Base-by-base conservation (phyloP, 2,888 invertebrate species). In the Polydesmus complanatus region DNA sequence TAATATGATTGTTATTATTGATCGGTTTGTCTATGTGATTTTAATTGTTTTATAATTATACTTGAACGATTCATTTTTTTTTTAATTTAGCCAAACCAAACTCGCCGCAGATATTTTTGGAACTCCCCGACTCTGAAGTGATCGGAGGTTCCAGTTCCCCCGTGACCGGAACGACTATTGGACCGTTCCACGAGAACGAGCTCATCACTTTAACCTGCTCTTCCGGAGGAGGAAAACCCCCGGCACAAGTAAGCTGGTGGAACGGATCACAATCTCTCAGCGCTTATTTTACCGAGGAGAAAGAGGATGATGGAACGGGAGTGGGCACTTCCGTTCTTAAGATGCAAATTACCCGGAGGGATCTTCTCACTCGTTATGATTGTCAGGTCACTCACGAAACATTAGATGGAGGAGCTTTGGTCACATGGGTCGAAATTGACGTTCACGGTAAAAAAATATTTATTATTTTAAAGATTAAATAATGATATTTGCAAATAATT, bases 221-320 rank as follows among this genome's bases (percentile, higher is more conserved):
- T 62, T 88, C 89, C 58, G 80, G 80, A 52, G 85, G 85, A 56
- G 91, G 91, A 54, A 86, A 89, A 67, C 93, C 93, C 0, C 84
- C 86, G 65, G 91, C 93, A 1, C 81, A 80, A 67, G 84, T 93
- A 62, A 81, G 81, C 64, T 93, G 92, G 92, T 88, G 81, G 78
- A 88, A 88, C 72, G 85, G 85, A 67, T 82, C 80, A 51, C 78
- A 80, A 56, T 79, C 81, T 68, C 77, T 84, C 61, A 74, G 80
- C 64, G 83, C 83, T 75, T 78, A 73, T 72, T 69, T 53, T 54
- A 56, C 25, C 21, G 47, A 59, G 21, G 27, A 47, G 25, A 1
- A n/a, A 5, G 65, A 64, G 14, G 60, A 58, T 47, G 77, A 78
- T 67, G 83, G 82, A 62, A 78, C 83, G 19, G 83, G 82, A 59